These are phyloP conservation scores for Galaxea fascicularis DNA, from an alignment of 92 coral and sea anemone genomes.

Conservation along the genomic window DNA sequence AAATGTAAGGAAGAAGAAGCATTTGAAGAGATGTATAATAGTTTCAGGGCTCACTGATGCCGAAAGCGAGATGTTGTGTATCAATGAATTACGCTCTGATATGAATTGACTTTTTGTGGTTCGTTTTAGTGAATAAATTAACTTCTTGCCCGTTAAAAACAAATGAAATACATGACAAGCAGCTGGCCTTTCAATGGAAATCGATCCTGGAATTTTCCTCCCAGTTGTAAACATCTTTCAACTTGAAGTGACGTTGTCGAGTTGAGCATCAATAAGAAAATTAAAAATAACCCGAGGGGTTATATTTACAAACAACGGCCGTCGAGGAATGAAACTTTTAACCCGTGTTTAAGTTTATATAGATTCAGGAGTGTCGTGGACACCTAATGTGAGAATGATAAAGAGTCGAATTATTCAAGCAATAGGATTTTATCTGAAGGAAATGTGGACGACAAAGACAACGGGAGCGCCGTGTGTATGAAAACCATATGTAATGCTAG, in stretches of 20 bases:
- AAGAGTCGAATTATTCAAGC: conserved; percentile 21
- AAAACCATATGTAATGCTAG: background rate
- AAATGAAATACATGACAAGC: conserved; percentile 11
- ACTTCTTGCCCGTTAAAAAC: conserved; percentile 25
- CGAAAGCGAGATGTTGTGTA: background rate
- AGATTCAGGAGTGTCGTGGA: background rate
- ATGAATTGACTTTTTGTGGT: conserved; percentile 46
- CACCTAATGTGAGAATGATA: conserved; percentile 12
- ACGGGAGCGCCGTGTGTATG: background rate
- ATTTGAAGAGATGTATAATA: background rate
- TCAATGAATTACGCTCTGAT: conserved; percentile 32
- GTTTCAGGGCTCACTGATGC: background rate
- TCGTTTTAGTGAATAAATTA: conserved; percentile 49
- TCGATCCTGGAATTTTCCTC: conserved; percentile 2
- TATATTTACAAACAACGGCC: background rate
- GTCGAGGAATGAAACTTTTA: background rate
- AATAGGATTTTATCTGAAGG: conserved; percentile 11
- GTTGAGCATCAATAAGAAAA: background rate
- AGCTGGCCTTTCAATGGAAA: conserved; percentile 36
- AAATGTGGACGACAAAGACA: conserved; percentile 14
- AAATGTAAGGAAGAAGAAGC: background rate
- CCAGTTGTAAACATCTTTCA: conserved; percentile 33
- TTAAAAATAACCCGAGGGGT: background rate
- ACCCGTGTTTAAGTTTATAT: background rate
- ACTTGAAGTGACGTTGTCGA: background rate